Base-by-base conservation (phyloP, 2,888 invertebrate species). In the Strigamia transsilvanica region DNA sequence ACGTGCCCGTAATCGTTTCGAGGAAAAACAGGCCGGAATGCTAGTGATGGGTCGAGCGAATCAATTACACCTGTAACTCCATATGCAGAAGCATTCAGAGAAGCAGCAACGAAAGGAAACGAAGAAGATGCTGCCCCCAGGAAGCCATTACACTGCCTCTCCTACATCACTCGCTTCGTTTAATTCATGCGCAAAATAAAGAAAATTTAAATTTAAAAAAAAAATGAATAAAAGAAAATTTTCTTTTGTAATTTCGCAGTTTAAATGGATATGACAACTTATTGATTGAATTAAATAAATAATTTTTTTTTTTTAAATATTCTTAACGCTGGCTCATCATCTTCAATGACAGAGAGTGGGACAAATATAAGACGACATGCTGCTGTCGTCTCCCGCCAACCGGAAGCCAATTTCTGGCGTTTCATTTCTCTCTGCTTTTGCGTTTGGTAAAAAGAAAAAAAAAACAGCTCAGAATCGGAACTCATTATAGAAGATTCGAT, bases 351-450 rank as follows among this genome's bases (percentile, higher is more conserved):
- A 73, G 13, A 73, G 73, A 73, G 23, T 27, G 73, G 32, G 73
- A 73, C 32, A 73, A 73, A 73, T 73, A 73, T 73, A 73, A 73
- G 32, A 73, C 73, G 73, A 73, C 73, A 32, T 32, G 27, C 73
- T 73, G 73, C 73, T 73, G 73, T 73, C 73, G 73, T 73, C 73
- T 73, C 73, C 73, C 32, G 23, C 73, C 73, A 73, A 73, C 73
- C 73, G 73, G 32, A 73, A 73, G 73, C 73, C 73, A 73, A 73
- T 73, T 73, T 73, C 73, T 73, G 73, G 73, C 73, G 73, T 73
- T 73, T 73, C 73, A 73, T 73, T 73, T 73, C 73, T 27, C 73
- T 66, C 21, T 66, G 12, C 21, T 66, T 66, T 66, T 21, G 61
- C 61, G 46, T 61, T 7, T 7, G 21, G 9, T 66, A 23, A 3